These are phyloP conservation scores for Otis tarda DNA, from an alignment of 2,113 vertebrate genomes.

Conservation along the genomic window DNA sequence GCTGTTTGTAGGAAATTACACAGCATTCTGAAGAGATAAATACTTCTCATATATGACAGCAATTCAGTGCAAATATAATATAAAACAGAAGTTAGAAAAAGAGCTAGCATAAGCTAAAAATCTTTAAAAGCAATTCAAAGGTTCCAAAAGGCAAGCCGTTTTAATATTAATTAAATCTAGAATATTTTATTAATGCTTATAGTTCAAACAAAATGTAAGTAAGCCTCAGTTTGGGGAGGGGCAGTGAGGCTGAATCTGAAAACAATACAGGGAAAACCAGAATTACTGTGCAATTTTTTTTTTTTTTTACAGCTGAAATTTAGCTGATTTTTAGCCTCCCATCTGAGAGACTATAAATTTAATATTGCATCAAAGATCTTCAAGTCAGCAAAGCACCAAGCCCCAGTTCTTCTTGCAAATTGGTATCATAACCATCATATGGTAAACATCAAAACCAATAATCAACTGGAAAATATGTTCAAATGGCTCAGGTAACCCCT, in stretches of 20 bases:
- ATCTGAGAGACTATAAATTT: background rate
- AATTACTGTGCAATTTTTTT: background rate
- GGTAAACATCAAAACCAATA: background rate
- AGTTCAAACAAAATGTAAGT: background rate
- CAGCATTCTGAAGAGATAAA: conserved; percentile 56
- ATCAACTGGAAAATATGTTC: background rate
- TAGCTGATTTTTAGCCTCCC: background rate
- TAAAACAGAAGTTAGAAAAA: background rate
- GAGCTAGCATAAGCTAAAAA: background rate
- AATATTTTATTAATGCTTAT: background rate
- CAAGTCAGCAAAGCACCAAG: background rate
- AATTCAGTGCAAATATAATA: background rate
- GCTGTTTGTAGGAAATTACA: conserved; percentile 58
- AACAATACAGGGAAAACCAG: background rate
- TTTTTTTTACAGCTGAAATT: background rate
- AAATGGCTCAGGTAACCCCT: background rate
- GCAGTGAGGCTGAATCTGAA: background rate
- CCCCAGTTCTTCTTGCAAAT: background rate
- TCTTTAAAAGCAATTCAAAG: background rate
- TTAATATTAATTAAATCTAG: background rate
- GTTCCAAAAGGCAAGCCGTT: background rate
- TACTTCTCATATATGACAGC: conserved; percentile 39
- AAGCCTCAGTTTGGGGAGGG: background rate
- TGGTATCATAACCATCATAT: background rate
- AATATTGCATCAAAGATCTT: background rate